Evolutionary conservation across 2,797 vertebrate species (phyloP), one percentile per base, ranked within the genome.

Genomic region (Petrocephalus sullivani): DNA sequence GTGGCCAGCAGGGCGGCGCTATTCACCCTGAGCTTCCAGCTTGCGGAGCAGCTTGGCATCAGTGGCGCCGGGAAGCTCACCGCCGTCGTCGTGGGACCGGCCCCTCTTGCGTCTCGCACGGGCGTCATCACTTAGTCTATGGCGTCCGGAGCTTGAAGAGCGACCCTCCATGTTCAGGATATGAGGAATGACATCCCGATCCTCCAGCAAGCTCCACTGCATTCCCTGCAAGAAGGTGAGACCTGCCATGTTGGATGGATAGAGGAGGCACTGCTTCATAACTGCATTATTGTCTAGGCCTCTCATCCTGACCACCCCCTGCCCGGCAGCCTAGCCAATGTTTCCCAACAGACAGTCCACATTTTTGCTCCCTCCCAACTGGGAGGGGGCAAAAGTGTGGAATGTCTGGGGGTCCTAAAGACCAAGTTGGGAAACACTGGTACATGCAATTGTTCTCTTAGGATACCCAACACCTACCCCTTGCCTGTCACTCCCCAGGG

Each of bases 141-240:
- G 97, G 2, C 97, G 96, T 0, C 98, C 98, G 0, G 97, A 92
- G 89, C 96, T 97, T 0, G 97, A 96, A 1, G 97, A 97, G 0
- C 98, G 96, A 21, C 98, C 97, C 86, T 99, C 98, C 98, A 99
- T 98, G 0, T 97, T 97, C 93, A 97, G 94, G 94, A 99, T 97
- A n/a, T 92, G 96, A 89, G 98, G 98, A 92, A 98, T 92, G 57
- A 99, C 96, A 85, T 99, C 98, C 87, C 99, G 98, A 88, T 98
- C 97, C 92, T 97, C 98, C 94, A 99, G 94, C 85, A 98, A 95
- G 94, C 96, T 98, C 98, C 98, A 99, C 94, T 99, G 98, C 95
- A 99, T 94, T 88, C 98, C 98, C 98, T 99, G 94, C 7, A 71
- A 90, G 7, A 85, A 49, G 19, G n/a, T 37, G 23, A 54, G 49